Conservation (phyloP, 2,888 invertebrate species). For the Campoplex nolae region DNA sequence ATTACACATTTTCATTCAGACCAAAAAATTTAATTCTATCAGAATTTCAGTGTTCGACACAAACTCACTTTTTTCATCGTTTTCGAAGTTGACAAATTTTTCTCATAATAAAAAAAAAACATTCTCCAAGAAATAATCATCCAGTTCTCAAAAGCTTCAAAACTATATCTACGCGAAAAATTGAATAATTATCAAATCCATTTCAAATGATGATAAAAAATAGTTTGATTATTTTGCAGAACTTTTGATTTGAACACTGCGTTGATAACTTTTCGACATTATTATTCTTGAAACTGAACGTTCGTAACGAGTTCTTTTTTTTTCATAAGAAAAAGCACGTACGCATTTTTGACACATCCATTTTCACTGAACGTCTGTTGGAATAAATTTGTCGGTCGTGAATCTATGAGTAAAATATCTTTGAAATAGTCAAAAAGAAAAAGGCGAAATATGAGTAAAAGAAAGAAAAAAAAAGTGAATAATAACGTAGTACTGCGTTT, state of each 20-base stretch:
- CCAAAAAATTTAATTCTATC: not conserved
- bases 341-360: not conserved
- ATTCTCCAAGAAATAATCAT: not conserved
- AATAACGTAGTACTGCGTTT: conserved; percentile 46
- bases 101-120: not conserved
- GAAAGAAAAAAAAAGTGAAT: conserved; percentile 18
- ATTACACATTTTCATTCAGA: not conserved
- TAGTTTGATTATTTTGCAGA: not conserved
- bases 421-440: not conserved
- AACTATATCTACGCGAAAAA: not conserved
- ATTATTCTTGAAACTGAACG: not conserved
- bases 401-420: conserved; percentile 8
- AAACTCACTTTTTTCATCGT: not conserved
- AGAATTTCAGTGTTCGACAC: not conserved
- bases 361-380: not conserved
- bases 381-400: not conserved
- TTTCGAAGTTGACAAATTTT: not conserved
- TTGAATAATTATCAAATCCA: not conserved
- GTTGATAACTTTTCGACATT: not conserved
- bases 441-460: not conserved
- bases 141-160: not conserved
- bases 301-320: not conserved
- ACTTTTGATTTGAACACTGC: not conserved
- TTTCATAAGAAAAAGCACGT: not conserved
- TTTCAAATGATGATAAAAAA: not conserved